These are phyloP conservation scores for Picathartes gymnocephalus DNA, from an alignment of 2,113 vertebrate genomes.

Conservation along the genomic window DNA sequence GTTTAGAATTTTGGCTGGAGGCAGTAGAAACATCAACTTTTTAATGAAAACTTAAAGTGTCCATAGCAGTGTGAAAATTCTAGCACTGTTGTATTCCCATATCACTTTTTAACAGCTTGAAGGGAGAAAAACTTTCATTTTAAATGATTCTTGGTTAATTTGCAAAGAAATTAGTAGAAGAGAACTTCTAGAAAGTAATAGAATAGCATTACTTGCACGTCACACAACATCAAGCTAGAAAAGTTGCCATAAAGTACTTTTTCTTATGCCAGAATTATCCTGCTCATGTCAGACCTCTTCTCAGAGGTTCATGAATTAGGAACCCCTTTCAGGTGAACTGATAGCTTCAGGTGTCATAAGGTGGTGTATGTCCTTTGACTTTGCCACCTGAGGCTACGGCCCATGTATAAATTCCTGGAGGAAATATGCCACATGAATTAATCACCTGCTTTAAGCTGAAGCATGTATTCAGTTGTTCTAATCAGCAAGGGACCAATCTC, in stretches of 20 bases:
- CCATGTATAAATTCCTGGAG: not conserved
- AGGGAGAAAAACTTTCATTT: constrained; percentile 39
- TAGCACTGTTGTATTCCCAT: constrained; percentile 9
- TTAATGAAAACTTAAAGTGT: constrained; percentile 53
- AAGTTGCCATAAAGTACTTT: constrained; percentile 7
- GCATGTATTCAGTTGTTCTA: not conserved
- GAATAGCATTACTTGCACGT: constrained; percentile 23
- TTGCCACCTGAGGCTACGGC: not conserved
- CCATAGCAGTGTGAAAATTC: constrained; percentile 47
- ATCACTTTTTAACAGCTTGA: constrained; percentile 58
- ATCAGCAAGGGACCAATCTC: not conserved
- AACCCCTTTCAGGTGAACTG: not conserved
- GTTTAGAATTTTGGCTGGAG: constrained; percentile 47
- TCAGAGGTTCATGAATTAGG: not conserved
- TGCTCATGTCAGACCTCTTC: not conserved
- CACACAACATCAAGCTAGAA: constrained; percentile 49
- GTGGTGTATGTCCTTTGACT: not conserved
- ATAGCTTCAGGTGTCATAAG: not conserved
- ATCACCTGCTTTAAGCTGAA: not conserved
- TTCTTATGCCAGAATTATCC: not conserved
- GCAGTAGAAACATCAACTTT: constrained; percentile 30
- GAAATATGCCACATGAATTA: not conserved
- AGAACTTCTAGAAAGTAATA: constrained; percentile 53
- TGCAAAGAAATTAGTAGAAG: constrained; percentile 61
- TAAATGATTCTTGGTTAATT: constrained; percentile 70